Percentiles rank a stretch among this genome's conserved stretches.
Evolutionary conservation across 2,888 invertebrate species (phyloP).

Genomic region (Archaeoteleia sp.): DNA sequence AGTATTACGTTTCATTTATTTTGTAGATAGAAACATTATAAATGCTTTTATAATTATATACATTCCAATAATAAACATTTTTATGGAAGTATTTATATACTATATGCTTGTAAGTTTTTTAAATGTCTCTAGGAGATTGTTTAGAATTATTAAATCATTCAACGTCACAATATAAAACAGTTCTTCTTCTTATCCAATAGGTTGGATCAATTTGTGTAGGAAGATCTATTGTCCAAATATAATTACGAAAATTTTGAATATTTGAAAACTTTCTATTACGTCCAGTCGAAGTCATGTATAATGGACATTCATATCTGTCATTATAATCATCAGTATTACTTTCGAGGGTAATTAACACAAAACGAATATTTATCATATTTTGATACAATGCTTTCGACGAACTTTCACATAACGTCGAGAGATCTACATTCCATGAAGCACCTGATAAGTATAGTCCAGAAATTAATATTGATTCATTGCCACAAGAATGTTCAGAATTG

Average conservation of each 20-base stretch:
- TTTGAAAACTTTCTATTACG: slow-evolving; percentile 15
- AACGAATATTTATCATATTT: slow-evolving; percentile 26
- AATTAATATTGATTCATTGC: slow-evolving; percentile 27
- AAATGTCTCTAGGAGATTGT: neutral
- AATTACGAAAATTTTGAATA: slow-evolving; percentile 13
- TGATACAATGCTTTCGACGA: slow-evolving; percentile 11
- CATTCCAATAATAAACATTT: slow-evolving; percentile 13
- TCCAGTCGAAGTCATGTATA: slow-evolving; percentile 21
- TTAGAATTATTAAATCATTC: slow-evolving; percentile 9
- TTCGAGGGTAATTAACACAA: neutral
- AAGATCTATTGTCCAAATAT: slow-evolving; percentile 17
- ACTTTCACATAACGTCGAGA: slow-evolving; percentile 14
- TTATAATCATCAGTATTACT: neutral
- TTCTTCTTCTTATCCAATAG: slow-evolving; percentile 26
- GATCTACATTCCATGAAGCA: slow-evolving; percentile 22
- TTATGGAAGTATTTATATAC: neutral
- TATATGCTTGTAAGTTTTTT: neutral
- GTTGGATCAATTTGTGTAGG: neutral
- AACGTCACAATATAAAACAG: slow-evolving; percentile 35
- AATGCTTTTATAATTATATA: slow-evolving; percentile 13
- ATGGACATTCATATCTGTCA: slow-evolving; percentile 19
- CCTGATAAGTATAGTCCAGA: slow-evolving; percentile 30
- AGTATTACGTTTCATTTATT: neutral
- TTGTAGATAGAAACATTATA: neutral
- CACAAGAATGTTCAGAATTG: slow-evolving; percentile 10